These are phyloP conservation scores for Tridacna gigas DNA, from an alignment of 2,888 invertebrate genomes.

Conservation along the genomic window DNA sequence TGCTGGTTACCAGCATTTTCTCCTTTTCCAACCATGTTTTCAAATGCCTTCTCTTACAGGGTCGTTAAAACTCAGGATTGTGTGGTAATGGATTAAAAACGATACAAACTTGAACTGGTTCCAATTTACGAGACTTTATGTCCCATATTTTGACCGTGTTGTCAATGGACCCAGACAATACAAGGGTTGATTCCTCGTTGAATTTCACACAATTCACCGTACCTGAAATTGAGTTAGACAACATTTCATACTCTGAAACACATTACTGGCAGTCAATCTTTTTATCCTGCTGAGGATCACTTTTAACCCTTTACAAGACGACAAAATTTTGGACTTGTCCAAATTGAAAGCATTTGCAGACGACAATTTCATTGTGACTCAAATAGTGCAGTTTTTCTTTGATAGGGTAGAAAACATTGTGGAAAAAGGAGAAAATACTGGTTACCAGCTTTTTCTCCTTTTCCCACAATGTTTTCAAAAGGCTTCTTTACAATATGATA, in stretches of 20 bases:
- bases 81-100: not conserved
- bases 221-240: slow-evolving; percentile 85
- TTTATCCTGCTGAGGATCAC: not conserved
- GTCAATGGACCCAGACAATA: slow-evolving; percentile 96
- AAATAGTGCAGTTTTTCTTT: no score
- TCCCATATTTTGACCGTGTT: slow-evolving; percentile 98
- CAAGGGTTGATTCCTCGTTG: slow-evolving; percentile 97
- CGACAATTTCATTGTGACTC: not conserved
- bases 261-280: no score
- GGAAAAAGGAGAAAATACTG: not conserved
- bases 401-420: not conserved
- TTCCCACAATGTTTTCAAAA: no score
- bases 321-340: not conserved
- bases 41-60: not conserved
- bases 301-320: no score
- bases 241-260: not conserved
- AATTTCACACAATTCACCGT: slow-evolving; percentile 94
- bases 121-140: slow-evolving; percentile 88
- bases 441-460: not conserved
- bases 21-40: not conserved
- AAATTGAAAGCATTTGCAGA: not conserved
- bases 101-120: slow-evolving; percentile 90
- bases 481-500: no score
- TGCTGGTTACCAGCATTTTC: not conserved
- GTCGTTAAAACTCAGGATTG: not conserved